Percentiles rank a stretch among this genome's conserved stretches.
Conservation (phyloP, 2,113 vertebrate species). For the Passer montanus region DNA sequence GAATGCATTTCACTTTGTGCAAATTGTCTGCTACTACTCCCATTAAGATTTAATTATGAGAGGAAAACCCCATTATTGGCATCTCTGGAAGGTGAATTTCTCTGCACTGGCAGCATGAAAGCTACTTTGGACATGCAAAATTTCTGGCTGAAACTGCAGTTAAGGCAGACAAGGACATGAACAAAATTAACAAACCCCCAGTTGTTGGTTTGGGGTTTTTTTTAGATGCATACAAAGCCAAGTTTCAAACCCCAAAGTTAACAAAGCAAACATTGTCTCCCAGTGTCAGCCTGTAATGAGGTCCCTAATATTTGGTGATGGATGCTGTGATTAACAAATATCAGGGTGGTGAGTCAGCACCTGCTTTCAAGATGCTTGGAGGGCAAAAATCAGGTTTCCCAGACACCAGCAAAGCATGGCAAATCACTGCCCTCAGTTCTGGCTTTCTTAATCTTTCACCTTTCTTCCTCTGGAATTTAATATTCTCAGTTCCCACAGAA, state of each 20-base stretch:
- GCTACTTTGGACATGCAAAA: neutral
- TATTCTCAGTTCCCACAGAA: slow-evolving; percentile 4
- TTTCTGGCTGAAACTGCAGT: neutral
- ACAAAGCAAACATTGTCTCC: neutral
- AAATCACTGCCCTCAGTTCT: neutral
- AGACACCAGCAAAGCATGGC: neutral
- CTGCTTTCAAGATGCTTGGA: neutral
- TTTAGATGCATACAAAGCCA: neutral
- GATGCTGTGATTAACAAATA: slow-evolving; percentile 22
- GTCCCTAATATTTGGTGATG: neutral
- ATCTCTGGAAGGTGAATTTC: neutral
- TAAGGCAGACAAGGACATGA: neutral
- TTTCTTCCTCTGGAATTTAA: slow-evolving; percentile 25
- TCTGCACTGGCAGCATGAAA: neutral
- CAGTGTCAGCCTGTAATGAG: neutral
- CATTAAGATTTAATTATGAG: neutral
- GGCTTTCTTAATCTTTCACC: neutral
- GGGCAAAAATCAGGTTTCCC: neutral
- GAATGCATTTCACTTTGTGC: neutral
- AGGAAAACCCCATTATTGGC: neutral
- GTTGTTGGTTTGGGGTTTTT: neutral
- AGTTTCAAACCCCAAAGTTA: neutral
- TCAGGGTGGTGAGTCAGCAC: neutral
- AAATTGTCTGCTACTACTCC: neutral
- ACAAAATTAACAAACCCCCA: neutral